Evolutionary conservation across 2,113 vertebrate species (phyloP).

Genomic region (Oriolus oriolus): DNA sequence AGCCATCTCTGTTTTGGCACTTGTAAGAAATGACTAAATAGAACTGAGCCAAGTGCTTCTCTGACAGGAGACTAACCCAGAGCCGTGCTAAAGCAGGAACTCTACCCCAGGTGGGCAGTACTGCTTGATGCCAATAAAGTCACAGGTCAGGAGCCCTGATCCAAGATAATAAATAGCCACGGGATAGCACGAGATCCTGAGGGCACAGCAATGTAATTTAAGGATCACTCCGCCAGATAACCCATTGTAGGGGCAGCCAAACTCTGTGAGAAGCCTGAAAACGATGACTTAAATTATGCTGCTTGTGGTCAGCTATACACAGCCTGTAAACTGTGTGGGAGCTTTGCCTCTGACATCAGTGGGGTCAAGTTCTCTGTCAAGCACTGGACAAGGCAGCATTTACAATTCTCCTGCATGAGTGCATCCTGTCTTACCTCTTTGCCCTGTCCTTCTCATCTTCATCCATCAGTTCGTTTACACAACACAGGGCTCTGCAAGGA

Average conservation of each 20-base stretch:
- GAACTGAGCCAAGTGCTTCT: not conserved
- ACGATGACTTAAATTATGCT: not conserved
- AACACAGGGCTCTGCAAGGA: conserved; percentile 79
- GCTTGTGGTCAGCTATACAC: not conserved
- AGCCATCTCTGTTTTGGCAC: not conserved
- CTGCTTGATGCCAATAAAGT: not conserved
- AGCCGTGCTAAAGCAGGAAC: not conserved
- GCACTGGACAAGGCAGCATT: not conserved
- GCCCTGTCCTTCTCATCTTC: conserved; percentile 93
- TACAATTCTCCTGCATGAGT: not conserved
- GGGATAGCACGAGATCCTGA: not conserved
- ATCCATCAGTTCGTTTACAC: conserved; percentile 87
- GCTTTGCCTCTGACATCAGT: not conserved
- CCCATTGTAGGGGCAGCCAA: not conserved
- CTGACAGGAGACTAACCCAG: not conserved
- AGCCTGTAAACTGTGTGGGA: not conserved
- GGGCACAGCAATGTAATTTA: not conserved
- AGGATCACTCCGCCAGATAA: not conserved
- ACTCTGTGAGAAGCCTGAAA: not conserved
- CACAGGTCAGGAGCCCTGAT: not conserved
- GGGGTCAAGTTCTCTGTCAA: not conserved
- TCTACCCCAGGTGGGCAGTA: not conserved
- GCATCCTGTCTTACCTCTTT: conserved; percentile 79
- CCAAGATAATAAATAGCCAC: not conserved
- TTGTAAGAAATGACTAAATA: not conserved